A percentile compares a stretch with the other conserved stretches of the same genome.
These are phyloP conservation scores for Catharus bicknelli DNA, from an alignment of 2,113 vertebrate genomes.

Conservation along the genomic window DNA sequence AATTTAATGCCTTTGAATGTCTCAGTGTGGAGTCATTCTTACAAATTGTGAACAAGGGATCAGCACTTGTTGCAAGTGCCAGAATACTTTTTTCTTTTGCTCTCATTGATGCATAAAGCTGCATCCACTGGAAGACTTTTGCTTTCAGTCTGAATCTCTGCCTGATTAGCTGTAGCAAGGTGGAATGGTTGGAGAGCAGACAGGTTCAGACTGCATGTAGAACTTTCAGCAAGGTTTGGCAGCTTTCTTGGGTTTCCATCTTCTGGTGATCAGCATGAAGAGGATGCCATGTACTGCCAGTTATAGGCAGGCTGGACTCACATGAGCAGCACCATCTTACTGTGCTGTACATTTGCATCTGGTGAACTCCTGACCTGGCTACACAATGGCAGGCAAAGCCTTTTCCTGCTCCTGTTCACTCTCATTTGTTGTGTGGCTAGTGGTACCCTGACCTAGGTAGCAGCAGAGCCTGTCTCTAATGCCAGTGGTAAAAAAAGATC, in stretches of 20 bases:
- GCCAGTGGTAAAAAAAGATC: not conserved
- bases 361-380: not conserved
- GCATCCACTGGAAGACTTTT: not conserved
- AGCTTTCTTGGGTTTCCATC: not conserved
- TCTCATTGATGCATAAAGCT: not conserved
- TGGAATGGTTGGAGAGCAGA: accelerated
- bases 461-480: not conserved
- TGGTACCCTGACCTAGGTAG: not conserved
- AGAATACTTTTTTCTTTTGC: not conserved
- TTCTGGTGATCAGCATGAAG: not conserved
- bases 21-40: not conserved
- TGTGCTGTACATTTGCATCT: not conserved
- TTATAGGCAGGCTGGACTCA: not conserved
- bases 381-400: not conserved
- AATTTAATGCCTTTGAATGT: not conserved
- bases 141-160: not conserved
- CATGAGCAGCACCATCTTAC: not conserved
- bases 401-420: not conserved
- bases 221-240: not conserved
- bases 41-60: not conserved
- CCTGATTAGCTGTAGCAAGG: not conserved
- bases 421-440: not conserved
- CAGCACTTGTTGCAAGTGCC: not conserved
- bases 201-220: accelerated
- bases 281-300: not conserved